Conservation (phyloP, 2,113 vertebrate species). For the Melanostigma gelatinosum region DNA sequence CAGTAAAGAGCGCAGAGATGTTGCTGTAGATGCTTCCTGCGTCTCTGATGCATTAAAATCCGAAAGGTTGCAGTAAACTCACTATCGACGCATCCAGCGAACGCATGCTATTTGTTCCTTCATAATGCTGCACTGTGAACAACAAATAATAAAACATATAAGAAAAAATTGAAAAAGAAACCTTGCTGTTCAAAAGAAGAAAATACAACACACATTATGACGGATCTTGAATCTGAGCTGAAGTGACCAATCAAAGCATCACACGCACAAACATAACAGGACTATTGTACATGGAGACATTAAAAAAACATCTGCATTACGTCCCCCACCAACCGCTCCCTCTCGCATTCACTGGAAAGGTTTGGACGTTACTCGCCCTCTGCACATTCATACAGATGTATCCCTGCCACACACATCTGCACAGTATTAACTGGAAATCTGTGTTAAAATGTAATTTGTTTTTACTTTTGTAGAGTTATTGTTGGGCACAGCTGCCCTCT, state of each 20-base stretch:
- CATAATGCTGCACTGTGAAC: not conserved
- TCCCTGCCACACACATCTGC: not conserved
- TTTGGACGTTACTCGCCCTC: not conserved
- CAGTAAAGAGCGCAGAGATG: too few species aligned
- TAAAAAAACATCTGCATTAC: not conserved
- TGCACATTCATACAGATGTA: not conserved
- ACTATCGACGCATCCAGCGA: not conserved
- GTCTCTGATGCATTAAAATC: not conserved
- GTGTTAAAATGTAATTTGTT: not conserved
- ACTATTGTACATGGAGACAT: not conserved
- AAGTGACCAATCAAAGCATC: not conserved
- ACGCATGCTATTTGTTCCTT: not conserved
- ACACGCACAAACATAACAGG: not conserved
- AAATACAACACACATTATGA: not conserved
- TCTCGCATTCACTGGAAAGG: not conserved
- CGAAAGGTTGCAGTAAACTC: not conserved
- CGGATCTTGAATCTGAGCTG: not conserved
- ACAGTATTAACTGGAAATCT: not conserved
- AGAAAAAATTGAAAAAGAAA: too few species aligned
- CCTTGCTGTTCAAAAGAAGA: too few species aligned
- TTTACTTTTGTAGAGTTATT: conserved; percentile 20
- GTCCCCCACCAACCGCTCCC: not conserved
- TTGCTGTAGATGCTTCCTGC: too few species aligned
- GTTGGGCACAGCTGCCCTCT: conserved; percentile 60
- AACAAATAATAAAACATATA: too few species aligned